Base-by-base conservation (phyloP, 1,140 invertebrate species). In the Aporrectodea caliginosa region DNA sequence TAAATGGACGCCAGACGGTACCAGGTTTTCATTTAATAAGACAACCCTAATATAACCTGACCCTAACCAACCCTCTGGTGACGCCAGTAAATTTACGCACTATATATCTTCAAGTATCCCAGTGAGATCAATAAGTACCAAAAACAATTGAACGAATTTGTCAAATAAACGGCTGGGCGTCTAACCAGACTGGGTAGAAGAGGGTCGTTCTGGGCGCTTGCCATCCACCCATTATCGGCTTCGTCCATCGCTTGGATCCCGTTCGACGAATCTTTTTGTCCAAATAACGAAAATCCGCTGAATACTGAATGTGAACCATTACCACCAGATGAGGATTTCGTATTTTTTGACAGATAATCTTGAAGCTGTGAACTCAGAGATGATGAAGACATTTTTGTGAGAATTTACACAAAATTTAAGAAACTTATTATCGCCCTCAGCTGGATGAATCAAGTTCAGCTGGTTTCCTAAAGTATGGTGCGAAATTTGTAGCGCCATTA, bases 121-220 rank as follows among this genome's bases (percentile, higher is more conserved):
- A 27, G 16, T 73, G 0, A 2, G 16, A 73, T 31, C 16, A 31
- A 16, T 29, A 22, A 27, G 30, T 73, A 2, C 30, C 22, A 73
- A 29, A 73, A 29, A 16, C 32, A 31, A 73, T 33, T 16, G 22
- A 27, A 6, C 16, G 30, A 16, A 2, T 31, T 16, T 31, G 30
- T n/a, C 1, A 16, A 31, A 33, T 31, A 33, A 73, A 27, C 30
- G 32, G 29, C 31, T 32, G 27, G n/a, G 1, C 14, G 14, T 33
- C 73, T 74, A 30, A 74, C 73, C n/a, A 74, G 73, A 33, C 31
- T 74, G 0, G 73, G 73, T n/a, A 74, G 33, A 30, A 74, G 34
- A 33, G 73, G 73, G 34, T 74, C 73, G 31, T 33, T 31, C 34
- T 74, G 73, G 16, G 73, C 73, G 2, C n/a, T 22, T 2, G 1